A percentile compares a stretch with the other conserved stretches of the same genome.
Evolutionary conservation across 2,888 invertebrate species (phyloP).

Genomic region (Drosophila diplacantha): DNA sequence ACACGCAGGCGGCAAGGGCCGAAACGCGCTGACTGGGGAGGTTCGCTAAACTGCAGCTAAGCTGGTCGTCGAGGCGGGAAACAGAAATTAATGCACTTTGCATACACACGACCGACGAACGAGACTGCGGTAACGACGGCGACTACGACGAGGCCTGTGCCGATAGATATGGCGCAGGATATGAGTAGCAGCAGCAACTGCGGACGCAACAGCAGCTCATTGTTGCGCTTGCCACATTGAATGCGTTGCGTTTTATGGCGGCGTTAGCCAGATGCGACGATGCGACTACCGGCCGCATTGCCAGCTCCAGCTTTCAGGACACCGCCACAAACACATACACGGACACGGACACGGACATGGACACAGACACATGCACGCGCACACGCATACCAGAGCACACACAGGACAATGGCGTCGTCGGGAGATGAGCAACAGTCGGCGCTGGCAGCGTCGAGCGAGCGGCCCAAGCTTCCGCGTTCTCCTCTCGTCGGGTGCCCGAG

Average conservation of each 20-base stretch:
- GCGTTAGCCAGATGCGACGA: constrained; percentile 71
- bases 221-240: constrained; percentile 74
- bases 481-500: constrained; percentile 43
- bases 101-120: constrained; percentile 63
- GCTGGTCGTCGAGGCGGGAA: constrained; percentile 54
- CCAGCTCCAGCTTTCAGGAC: constrained; percentile 53
- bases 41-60: constrained; percentile 67
- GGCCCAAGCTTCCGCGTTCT: constrained; percentile 49
- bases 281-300: constrained; percentile 73
- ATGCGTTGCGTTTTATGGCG: constrained; percentile 72
- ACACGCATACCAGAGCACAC: constrained; percentile 16
- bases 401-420: constrained; percentile 36
- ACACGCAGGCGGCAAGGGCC: constrained; percentile 4
- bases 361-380: constrained; percentile 19
- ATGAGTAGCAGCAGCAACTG: constrained; percentile 30
- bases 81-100: constrained; percentile 70
- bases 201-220: constrained; percentile 60
- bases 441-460: constrained; percentile 41
- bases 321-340: constrained; percentile 24
- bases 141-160: constrained; percentile 11
- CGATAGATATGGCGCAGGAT: constrained; percentile 15
- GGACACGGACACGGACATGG: constrained; percentile 16
- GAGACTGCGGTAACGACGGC: constrained; percentile 25
- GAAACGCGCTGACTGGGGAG: constrained; percentile 57
- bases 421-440: constrained; percentile 70